Base-by-base conservation (phyloP, 2,888 invertebrate genomes). In the Allophyes oxyacanthae region DNA sequence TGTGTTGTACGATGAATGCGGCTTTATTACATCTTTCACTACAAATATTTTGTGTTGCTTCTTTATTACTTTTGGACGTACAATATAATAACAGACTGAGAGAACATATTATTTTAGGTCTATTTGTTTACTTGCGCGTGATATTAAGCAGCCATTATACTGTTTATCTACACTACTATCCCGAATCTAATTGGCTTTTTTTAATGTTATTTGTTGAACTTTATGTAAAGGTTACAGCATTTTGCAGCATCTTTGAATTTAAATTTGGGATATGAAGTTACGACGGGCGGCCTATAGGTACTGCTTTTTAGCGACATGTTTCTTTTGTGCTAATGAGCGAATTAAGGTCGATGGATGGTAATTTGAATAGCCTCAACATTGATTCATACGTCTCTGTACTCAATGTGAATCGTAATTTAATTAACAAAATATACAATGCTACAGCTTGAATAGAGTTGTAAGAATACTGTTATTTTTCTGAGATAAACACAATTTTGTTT, bases 1-100 rank as follows among this genome's bases (percentile, higher is more conserved):
- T 60, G 41, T 55, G 45, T 46, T 44, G 37, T 40, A 54, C 30
- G 48, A 56, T n/a, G 49, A 49, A 54, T 59, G 59, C 37, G 56
- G 32, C 38, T 55, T 71, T 71, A 71, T 67, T 56, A 71, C 44
- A 57, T 71, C 32, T 58, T 52, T 63, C 44, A 56, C 40, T 52
- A 50, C 37, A 60, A 56, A 75, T 75, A 55, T 54, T 50, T 44
- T 53, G 32, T 41, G 36, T 63, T 50, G 45, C 53, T 52, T 60
- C 51, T 66, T 54, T 60, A 71, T 75, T 67, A 63, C 41, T 45
- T 62, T 71, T 57, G 40, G 38, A 53, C 55, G 44, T 30, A 65
- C 54, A 36, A n/a, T n/a, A n/a, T n/a, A 52, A 34, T 45, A 52
- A 64, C 33, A 51, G 56, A 48, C 42, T 58, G 15, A 13, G 42